phyloP scores from a whole-genome alignment of 2,888 invertebrate species.

The Caradrina clavipalpis region DNA sequence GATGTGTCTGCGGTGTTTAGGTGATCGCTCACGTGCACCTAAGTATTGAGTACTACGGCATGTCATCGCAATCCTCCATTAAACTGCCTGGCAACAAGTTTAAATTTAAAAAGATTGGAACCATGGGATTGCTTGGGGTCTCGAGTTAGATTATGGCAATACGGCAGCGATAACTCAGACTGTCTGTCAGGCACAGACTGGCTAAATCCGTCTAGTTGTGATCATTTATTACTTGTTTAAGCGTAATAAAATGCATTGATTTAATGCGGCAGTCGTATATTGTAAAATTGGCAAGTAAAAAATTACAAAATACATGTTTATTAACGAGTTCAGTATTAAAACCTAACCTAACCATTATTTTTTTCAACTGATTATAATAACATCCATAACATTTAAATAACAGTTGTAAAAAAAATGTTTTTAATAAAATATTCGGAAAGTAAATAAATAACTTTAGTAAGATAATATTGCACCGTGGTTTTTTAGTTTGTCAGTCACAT shows the following conservation, averaged over 20 bases:
- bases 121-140: not conserved
- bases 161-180: not conserved
- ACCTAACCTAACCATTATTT: too few relatives aligned
- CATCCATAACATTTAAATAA: too few relatives aligned
- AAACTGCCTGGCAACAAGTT: not conserved
- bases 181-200: too few relatives aligned
- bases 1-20: not conserved
- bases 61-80: not conserved
- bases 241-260: not conserved
- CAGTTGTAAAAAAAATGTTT: too few relatives aligned
- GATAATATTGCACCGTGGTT: not conserved
- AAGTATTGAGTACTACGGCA: not conserved
- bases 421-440: not conserved
- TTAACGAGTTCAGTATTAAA: too few relatives aligned
- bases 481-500: not conserved
- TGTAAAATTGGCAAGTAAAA: too few relatives aligned
- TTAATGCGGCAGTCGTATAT: too few relatives aligned
- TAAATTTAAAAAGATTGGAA: not conserved
- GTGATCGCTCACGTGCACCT: not conserved
- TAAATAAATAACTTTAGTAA: not conserved
- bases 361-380: too few relatives aligned
- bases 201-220: not conserved
- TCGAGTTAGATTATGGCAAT: not conserved
- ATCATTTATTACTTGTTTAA: not conserved
- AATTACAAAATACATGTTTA: too few relatives aligned